These are phyloP conservation scores for Amblyteles armatorius DNA, from an alignment of 2,888 invertebrate species.

Conservation along the genomic window DNA sequence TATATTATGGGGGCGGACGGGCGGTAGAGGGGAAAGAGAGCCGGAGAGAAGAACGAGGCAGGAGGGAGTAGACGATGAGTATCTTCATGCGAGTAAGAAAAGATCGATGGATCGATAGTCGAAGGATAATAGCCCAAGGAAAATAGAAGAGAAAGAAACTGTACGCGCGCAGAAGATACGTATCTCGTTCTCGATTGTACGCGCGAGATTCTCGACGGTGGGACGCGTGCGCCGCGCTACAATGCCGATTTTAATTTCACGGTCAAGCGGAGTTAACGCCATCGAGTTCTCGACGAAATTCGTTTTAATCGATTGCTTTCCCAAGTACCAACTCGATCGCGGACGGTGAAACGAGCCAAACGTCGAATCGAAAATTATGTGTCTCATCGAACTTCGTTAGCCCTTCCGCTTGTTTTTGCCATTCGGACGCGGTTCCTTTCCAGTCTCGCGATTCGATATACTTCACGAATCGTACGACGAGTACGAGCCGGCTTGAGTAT, in stretches of 20 bases:
- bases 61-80: conserved; percentile 56
- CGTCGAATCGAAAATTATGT: conserved; percentile 32
- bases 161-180: neutral
- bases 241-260: conserved; percentile 51
- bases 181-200: conserved; percentile 42
- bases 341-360: neutral
- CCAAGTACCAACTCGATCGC: neutral
- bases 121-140: conserved; percentile 60
- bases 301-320: conserved; percentile 27
- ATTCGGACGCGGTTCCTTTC: conserved; percentile 3
- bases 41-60: conserved; percentile 58
- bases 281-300: conserved; percentile 32
- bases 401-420: conserved; percentile 17
- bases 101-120: conserved; percentile 64
- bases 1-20: conserved; percentile 43
- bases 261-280: conserved; percentile 10
- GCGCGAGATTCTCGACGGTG: conserved; percentile 22
- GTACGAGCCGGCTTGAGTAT: conserved; percentile 12
- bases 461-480: conserved; percentile 4
- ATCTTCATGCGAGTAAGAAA: conserved; percentile 66
- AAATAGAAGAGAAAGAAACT: conserved; percentile 56
- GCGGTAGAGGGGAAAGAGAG: conserved; percentile 52
- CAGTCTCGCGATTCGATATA: conserved; percentile 20
- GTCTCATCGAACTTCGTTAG: conserved; percentile 37
- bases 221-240: conserved; percentile 41